Evolutionary conservation across 2,888 invertebrate species (phyloP), one percentile per base, ranked within the genome.

Genomic region (Bellardia pandia): DNA sequence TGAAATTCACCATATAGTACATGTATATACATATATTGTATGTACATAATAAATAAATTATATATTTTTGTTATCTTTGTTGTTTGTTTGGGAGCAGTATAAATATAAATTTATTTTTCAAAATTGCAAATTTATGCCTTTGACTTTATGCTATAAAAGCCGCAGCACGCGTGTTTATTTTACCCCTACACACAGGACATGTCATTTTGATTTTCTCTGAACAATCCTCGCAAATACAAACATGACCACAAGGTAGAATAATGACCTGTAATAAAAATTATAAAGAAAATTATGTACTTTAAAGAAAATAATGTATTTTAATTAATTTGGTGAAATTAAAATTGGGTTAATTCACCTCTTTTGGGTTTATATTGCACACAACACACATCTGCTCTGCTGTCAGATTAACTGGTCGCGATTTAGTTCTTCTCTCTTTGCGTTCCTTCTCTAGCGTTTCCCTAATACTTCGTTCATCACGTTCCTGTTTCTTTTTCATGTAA

Each of bases 181-280:
- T 91, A 89, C 95, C 94, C 89, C 98, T 94, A 93, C 98, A 98
- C 45, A 98, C 95, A 0, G 98, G 98, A 91, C 98, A 98, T 74
- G 93, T 93, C 85, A 95, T 94, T 16, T 94, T 94, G 83, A 98
- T 96, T 91, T 95, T 95, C 88, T 96, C 95, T 1, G 96, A 95
- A 92, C 98, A 98, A 92, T 98, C 97, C 92, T 97, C 97, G 92
- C 98, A 98, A 42, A 98, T 94, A 90, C 98, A 98, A 7, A 98
- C 97, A 92, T 98, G 98, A 0, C 98, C 98, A 93, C 98, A 98
- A 0, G 98, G 97, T 86, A 98, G 93, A 77, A 98, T 93, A 90
- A 98, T 97, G 58, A 98, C 96, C 96, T 96, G 93, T 45, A 94
- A 94, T n/a, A 7, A 33, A 40, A 33, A 4, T 23, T 51, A 8